phyloP scores from a whole-genome alignment of 2,113 vertebrate species.

The Xyrauchen texanus region DNA sequence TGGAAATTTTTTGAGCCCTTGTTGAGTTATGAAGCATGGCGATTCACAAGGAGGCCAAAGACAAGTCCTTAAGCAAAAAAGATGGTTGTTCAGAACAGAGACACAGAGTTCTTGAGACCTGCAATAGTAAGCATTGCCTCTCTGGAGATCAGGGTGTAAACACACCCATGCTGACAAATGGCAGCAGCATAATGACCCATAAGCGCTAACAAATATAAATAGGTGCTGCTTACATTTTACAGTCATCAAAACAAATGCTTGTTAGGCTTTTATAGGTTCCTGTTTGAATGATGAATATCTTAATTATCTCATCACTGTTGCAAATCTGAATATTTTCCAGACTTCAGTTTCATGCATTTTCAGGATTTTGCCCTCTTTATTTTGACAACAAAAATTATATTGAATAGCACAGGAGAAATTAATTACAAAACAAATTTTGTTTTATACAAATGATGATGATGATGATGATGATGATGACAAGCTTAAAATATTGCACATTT shows the following conservation, averaged over 20 bases:
- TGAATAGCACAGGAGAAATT: neutral
- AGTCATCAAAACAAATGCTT: conserved; percentile 77
- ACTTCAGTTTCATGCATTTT: conserved; percentile 15
- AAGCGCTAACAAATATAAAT: conserved; percentile 76
- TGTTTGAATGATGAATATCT: conserved; percentile 74
- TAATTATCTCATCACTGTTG: conserved; percentile 73
- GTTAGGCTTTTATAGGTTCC: conserved; percentile 75
- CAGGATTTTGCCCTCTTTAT: neutral
- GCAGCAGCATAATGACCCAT: conserved; percentile 69
- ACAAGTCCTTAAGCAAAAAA: conserved; percentile 41
- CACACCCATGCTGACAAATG: conserved; percentile 66
- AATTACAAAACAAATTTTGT: neutral
- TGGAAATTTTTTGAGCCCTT: neutral
- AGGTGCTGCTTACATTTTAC: conserved; percentile 71
- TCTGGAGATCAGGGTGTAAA: conserved; percentile 49
- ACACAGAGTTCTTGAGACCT: neutral
- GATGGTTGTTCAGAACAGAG: conserved; percentile 45
- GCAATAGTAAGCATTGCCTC: conserved; percentile 30
- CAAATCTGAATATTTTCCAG: conserved; percentile 61
- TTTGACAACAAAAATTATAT: neutral
- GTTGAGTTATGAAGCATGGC: conserved; percentile 5
- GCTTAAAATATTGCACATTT: too few relatives aligned
- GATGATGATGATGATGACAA: too few relatives aligned
- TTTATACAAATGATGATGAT: too few relatives aligned
- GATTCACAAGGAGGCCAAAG: neutral